These are phyloP conservation scores for Drosophila cracens DNA, from an alignment of 2,888 invertebrate genomes.

Conservation along the genomic window DNA sequence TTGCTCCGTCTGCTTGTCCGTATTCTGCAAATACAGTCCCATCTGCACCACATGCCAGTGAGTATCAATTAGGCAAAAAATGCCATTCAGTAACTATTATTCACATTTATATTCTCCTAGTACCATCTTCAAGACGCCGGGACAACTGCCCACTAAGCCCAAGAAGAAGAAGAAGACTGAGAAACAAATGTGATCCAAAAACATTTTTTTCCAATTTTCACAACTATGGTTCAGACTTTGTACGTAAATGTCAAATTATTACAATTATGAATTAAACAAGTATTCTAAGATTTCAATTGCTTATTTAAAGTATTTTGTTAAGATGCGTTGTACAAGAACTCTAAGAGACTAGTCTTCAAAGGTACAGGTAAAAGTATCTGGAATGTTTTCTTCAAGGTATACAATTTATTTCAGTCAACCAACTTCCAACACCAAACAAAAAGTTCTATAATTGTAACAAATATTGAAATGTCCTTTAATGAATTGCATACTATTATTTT, in stretches of 20 bases:
- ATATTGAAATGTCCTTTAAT: conserved; percentile 6
- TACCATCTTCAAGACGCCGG: conserved; percentile 96
- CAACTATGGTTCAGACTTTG: background rate
- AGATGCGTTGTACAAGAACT: background rate
- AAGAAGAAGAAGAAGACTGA: conserved; percentile 92
- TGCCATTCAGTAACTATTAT: background rate
- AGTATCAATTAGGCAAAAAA: conserved; percentile 85
- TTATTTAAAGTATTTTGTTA: background rate
- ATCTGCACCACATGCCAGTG: conserved; percentile 99
- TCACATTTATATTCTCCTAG: conserved; percentile 85
- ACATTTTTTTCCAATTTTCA: background rate
- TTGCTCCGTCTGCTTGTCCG: conserved; percentile 98
- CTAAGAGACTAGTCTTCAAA: background rate
- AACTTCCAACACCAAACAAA: background rate
- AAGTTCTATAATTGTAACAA: background rate
- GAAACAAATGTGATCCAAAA: conserved; percentile 51
- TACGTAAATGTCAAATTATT: conserved; percentile 12
- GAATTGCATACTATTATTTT: conserved; percentile 6
- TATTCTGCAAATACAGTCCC: conserved; percentile 98
- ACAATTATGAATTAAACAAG: background rate
- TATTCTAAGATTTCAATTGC: background rate
- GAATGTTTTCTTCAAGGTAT: background rate
- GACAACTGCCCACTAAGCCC: conserved; percentile 90
- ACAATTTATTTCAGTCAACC: background rate
- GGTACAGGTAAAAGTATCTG: background rate